Conservation (phyloP, 1,140 invertebrate species). For the Diachasma alloeum region DNA sequence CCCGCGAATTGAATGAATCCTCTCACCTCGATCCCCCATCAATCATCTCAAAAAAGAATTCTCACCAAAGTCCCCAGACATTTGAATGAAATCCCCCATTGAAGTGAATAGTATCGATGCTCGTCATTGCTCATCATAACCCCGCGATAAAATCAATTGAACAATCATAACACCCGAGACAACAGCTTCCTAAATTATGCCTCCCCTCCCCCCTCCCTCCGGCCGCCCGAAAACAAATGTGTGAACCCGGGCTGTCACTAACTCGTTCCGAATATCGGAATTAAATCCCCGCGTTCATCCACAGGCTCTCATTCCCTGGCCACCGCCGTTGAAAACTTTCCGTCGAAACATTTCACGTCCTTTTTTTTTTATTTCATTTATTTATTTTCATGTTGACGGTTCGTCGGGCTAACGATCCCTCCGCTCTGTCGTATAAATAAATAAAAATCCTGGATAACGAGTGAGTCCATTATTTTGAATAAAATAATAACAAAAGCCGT, state of each 20-base stretch:
- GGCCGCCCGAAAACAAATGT: neutral
- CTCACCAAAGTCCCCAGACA: neutral
- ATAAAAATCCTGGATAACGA: neutral
- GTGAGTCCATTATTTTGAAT: neutral
- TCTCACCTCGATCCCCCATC: neutral
- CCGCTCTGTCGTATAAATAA: neutral
- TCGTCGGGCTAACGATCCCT: neutral
- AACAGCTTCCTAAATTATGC: neutral
- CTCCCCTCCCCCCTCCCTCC: neutral
- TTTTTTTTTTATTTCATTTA: neutral
- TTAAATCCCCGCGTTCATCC: no score
- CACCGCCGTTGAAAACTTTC: neutral
- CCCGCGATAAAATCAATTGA: neutral
- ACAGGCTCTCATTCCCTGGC: neutral
- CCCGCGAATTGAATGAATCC: neutral
- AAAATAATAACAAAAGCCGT: neutral
- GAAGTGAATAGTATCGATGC: neutral
- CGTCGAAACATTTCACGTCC: neutral
- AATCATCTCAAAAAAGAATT: neutral
- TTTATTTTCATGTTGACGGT: neutral
- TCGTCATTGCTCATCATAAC: neutral
- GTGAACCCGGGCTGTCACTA: no score
- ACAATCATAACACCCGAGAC: neutral
- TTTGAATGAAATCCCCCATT: neutral
- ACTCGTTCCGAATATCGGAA: no score